Conservation (phyloP, 2,797 vertebrate genomes). For the Siniperca scherzeri region DNA sequence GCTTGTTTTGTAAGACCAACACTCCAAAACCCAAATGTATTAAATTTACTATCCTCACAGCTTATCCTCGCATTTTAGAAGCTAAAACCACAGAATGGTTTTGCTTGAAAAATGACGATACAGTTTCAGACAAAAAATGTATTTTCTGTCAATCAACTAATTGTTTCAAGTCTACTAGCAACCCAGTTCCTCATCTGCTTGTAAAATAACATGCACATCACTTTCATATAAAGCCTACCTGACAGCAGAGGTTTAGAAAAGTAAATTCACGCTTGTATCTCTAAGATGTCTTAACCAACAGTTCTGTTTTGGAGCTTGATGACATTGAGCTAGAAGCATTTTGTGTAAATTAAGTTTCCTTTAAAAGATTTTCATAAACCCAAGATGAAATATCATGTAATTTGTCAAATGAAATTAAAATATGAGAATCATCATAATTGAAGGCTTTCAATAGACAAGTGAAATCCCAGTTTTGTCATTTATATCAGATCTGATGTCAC, state of each 20-base stretch:
- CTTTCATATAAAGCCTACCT: not conserved
- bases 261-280: not conserved
- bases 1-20: not conserved
- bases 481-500: not conserved
- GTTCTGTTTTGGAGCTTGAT: not conserved
- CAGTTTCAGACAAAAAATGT: not conserved
- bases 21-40: slow-evolving; percentile 1
- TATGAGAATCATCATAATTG: not conserved
- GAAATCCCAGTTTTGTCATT: not conserved
- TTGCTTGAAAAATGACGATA: not conserved
- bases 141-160: not conserved
- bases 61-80: not conserved
- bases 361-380: not conserved
- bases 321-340: not conserved
- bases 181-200: not conserved
- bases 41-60: not conserved
- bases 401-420: not conserved
- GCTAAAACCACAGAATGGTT: not conserved
- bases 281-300: not conserved
- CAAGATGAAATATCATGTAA: not conserved
- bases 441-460: not conserved
- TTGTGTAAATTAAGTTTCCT: not conserved
- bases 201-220: not conserved
- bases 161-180: not conserved
- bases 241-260: not conserved